These are phyloP conservation scores for Prinia subflava DNA, from an alignment of 2,113 vertebrate genomes.

Conservation along the genomic window DNA sequence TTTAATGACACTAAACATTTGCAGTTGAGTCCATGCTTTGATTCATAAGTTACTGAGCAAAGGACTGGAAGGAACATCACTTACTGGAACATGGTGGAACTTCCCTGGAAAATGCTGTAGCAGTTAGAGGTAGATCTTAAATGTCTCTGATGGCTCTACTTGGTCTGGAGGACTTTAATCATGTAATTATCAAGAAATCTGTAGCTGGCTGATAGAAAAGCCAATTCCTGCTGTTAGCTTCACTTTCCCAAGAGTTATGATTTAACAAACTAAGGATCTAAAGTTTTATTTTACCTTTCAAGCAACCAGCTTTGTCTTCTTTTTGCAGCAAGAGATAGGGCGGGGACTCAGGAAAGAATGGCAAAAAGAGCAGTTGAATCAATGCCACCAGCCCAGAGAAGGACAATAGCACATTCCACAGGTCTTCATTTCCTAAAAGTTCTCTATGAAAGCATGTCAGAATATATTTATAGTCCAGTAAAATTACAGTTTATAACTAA, in stretches of 20 bases:
- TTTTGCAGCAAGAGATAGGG: conserved; percentile 76
- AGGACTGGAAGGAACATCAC: not conserved
- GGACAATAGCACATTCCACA: conserved; percentile 79
- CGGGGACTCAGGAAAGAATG: conserved; percentile 73
- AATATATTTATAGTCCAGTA: not conserved
- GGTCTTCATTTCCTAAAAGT: conserved; percentile 81
- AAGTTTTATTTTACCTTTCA: conserved; percentile 66
- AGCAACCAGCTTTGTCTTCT: conserved; percentile 71
- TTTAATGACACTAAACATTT: not conserved
- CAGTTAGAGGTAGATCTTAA: not conserved
- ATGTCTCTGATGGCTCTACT: not conserved
- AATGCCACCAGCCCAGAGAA: conserved; percentile 70
- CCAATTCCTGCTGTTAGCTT: not conserved
- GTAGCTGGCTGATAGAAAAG: not conserved
- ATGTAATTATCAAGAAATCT: not conserved
- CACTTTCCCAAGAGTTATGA: not conserved
- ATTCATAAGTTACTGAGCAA: not conserved
- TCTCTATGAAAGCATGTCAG: conserved; percentile 61
- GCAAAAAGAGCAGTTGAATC: conserved; percentile 70
- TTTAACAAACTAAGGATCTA: not conserved
- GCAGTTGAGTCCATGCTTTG: not conserved
- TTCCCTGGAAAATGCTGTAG: not conserved
- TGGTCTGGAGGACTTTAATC: not conserved
- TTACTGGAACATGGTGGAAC: not conserved
- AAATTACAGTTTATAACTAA: not conserved